Conservation (phyloP, 2,888 invertebrate genomes). For the Stenurella melanura region DNA sequence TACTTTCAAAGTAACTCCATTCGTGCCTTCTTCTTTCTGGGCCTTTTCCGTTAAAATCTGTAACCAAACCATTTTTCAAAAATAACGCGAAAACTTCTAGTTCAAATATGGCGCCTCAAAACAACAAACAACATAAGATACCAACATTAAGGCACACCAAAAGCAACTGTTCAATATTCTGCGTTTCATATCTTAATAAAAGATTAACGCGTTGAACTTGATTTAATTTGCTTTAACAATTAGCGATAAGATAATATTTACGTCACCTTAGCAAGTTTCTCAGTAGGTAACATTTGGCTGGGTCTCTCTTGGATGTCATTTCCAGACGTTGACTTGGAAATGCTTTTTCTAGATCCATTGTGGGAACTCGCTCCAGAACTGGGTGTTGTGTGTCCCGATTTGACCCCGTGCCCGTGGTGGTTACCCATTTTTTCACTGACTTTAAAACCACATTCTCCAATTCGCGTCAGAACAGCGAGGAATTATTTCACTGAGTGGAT, state of each 20-base stretch:
- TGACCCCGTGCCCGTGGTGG: constrained; percentile 68
- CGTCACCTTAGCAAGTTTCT: constrained; percentile 84
- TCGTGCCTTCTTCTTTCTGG: constrained; percentile 81
- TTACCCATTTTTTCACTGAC: constrained; percentile 68
- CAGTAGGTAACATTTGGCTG: constrained; percentile 82
- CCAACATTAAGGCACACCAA: constrained; percentile 8
- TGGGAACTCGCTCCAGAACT: constrained; percentile 64
- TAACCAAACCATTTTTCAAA: constrained; percentile 60
- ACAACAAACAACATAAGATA: constrained; percentile 21
- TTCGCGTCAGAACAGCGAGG: constrained; percentile 28
- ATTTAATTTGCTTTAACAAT: constrained; percentile 14
- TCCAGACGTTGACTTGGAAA: constrained; percentile 80
- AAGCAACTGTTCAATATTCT: constrained; percentile 13
- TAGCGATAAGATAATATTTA: constrained; percentile 49
- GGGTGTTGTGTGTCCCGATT: constrained; percentile 63
- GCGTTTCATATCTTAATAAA: constrained; percentile 1
- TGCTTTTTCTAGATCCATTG: constrained; percentile 74
- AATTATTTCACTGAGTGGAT: neutral
- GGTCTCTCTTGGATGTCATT: constrained; percentile 80
- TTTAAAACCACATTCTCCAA: constrained; percentile 46
- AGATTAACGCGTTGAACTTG: neutral
- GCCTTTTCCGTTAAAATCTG: constrained; percentile 83
- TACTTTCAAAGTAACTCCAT: constrained; percentile 82
- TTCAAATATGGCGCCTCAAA: constrained; percentile 39
- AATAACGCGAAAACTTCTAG: neutral